Conservation (phyloP, 2,113 vertebrate species). For the Chaenocephalus aceratus region DNA sequence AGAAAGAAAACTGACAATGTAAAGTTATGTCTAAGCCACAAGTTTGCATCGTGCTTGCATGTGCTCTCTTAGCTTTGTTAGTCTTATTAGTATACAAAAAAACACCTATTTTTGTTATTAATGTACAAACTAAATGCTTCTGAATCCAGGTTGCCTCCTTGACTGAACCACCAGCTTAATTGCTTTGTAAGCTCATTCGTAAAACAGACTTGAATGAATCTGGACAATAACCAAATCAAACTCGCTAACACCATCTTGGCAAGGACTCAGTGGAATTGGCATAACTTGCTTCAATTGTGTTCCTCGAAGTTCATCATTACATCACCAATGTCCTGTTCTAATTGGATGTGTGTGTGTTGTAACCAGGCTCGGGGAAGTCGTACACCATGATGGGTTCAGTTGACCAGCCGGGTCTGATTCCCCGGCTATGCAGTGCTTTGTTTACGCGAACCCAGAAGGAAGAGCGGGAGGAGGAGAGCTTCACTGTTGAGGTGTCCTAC, state of each 20-base stretch:
- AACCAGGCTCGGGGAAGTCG: constrained; percentile 96
- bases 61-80: too few species aligned
- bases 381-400: constrained; percentile 99
- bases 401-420: constrained; percentile 96
- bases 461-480: constrained; percentile 92
- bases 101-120: too few species aligned
- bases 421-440: constrained; percentile 94
- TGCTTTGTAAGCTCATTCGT: too few species aligned
- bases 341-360: constrained; percentile 22
- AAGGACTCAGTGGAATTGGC: not conserved
- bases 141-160: too few species aligned
- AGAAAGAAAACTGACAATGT: too few species aligned
- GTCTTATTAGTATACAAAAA: too few species aligned
- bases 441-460: constrained; percentile 93
- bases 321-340: not conserved
- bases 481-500: constrained; percentile 97
- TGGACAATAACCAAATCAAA: too few species aligned
- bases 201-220: too few species aligned
- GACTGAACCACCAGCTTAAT: too few species aligned
- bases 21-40: not conserved
- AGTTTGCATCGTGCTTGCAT: too few species aligned
- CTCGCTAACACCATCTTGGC: too few species aligned
- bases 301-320: not conserved
- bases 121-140: too few species aligned
- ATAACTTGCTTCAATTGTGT: not conserved